Evolutionary conservation across 1,140 invertebrate genomes (phyloP), one percentile per base, ranked within the genome.

Genomic region (Amyelois transitella): DNA sequence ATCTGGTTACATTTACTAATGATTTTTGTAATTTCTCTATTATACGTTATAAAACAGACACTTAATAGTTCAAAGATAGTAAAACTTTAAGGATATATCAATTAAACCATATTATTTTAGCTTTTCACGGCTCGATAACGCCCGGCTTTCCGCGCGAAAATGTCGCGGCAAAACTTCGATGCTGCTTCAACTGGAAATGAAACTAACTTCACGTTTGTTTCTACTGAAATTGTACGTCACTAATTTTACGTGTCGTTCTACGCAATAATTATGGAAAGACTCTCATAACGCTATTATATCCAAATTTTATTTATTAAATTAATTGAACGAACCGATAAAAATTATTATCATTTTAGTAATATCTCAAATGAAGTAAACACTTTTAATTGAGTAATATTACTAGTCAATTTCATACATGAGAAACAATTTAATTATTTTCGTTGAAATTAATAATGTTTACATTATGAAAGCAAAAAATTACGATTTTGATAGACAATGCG

Each of bases 81-180:
- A 66, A 72, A 66, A 77, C 56, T 66, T 62, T 51, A 51, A 59
- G 43, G 68, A 73, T 69, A 63, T 80, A 51, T 50, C 65, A 55
- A 66, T 60, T 71, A 75, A 74, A 77, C 56, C 66, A 66, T 66
- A 74, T 68, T 57, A 78, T 81, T 79, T 81, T 60, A 78, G 72
- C 65, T 84, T 87, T 85, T 79, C 81, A 87, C 81, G 80, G 81
- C 81, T 87, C 77, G 72, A 87, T 87, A 87, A 86, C 80, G 82
- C 79, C 87, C 86, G 85, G 87, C 87, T 87, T 86, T 89, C 83
- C 87, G 87, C 87, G 87, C 87, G 87, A 87, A 87, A 89, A 89
- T 87, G 81, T 86, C 83, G 87, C 86, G 84, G 77, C 87, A 86
- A 89, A 86, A 83, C 74, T 75, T 79, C 60, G 69, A 62, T 58